A percentile compares a stretch with the other conserved stretches of the same genome.
These are phyloP conservation scores for Drosophila triauraria DNA, from an alignment of 1,140 invertebrate genomes.

Conservation along the genomic window DNA sequence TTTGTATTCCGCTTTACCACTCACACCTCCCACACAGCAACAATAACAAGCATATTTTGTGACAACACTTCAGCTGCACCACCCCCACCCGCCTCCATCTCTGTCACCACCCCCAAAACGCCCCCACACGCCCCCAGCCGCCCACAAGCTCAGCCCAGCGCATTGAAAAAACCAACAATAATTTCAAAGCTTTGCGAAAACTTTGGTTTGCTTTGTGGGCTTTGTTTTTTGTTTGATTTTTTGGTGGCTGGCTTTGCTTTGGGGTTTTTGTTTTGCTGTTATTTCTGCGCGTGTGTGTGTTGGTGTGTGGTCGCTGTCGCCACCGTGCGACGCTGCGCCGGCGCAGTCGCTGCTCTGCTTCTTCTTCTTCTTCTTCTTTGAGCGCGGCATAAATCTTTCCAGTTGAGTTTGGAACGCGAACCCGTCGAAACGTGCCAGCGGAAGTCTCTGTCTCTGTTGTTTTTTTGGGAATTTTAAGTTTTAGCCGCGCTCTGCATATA, in stretches of 20 bases:
- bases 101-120: constrained; percentile 16
- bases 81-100: neutral
- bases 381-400: constrained; percentile 82
- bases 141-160: neutral
- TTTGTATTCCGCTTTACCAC: constrained; percentile 55
- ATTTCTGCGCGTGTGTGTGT: constrained; percentile 2
- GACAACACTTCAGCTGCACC: constrained; percentile 29
- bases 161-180: constrained; percentile 31
- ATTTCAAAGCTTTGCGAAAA: constrained; percentile 74
- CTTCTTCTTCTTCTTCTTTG: constrained; percentile 68
- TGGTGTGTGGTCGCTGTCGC: constrained; percentile 9
- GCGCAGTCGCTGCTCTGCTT: constrained; percentile 37
- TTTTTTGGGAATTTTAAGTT: constrained; percentile 10
- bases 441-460: constrained; percentile 43
- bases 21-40: constrained; percentile 43
- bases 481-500: neutral
- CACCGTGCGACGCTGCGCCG: constrained; percentile 32
- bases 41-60: constrained; percentile 32
- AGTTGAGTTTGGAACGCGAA: constrained; percentile 84
- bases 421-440: constrained; percentile 81
- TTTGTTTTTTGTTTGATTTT: constrained; percentile 16
- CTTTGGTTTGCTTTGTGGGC: constrained; percentile 33
- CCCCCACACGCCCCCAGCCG: constrained; percentile 30
- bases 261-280: constrained; percentile 25
- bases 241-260: constrained; percentile 6